A percentile compares a stretch with the other conserved stretches of the same genome.
Conservation (phyloP, 2,888 invertebrate genomes). For the Lagria hirta region DNA sequence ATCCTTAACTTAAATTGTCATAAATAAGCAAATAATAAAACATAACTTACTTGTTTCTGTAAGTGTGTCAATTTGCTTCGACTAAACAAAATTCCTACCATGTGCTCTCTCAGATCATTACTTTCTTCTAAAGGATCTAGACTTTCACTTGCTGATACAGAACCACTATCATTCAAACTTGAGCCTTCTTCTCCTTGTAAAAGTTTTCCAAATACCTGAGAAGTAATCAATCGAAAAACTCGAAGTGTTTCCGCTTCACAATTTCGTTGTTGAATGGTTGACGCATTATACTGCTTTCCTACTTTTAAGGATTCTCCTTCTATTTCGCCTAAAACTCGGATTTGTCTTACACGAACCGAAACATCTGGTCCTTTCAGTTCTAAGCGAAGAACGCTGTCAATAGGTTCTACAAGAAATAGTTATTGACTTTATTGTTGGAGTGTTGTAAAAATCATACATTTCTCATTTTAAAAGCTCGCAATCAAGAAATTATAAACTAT, state of each 20-base stretch:
- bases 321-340: slow-evolving; percentile 67
- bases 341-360: slow-evolving; percentile 84
- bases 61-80: slow-evolving; percentile 89
- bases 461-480: not conserved
- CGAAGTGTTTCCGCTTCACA: slow-evolving; percentile 90
- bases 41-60: slow-evolving; percentile 76
- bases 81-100: slow-evolving; percentile 94
- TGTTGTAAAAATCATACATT: not conserved
- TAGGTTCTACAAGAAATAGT: slow-evolving; percentile 31
- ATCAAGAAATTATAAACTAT: not conserved
- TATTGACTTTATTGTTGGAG: not conserved
- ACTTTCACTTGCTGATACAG: slow-evolving; percentile 46
- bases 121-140: slow-evolving; percentile 56
- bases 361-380: slow-evolving; percentile 92
- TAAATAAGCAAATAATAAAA: slow-evolving; percentile 1
- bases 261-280: slow-evolving; percentile 78
- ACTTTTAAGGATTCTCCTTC: slow-evolving; percentile 59
- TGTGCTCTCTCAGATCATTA: slow-evolving; percentile 79
- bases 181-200: slow-evolving; percentile 66
- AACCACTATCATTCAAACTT: slow-evolving; percentile 42
- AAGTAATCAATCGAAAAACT: slow-evolving; percentile 89
- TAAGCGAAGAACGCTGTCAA: slow-evolving; percentile 67
- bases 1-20: slow-evolving; percentile 4
- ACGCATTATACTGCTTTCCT: slow-evolving; percentile 57
- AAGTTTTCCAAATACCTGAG: slow-evolving; percentile 90